These are phyloP conservation scores for Matsumyia berberina DNA, from an alignment of 2,888 invertebrate genomes.

Conservation along the genomic window DNA sequence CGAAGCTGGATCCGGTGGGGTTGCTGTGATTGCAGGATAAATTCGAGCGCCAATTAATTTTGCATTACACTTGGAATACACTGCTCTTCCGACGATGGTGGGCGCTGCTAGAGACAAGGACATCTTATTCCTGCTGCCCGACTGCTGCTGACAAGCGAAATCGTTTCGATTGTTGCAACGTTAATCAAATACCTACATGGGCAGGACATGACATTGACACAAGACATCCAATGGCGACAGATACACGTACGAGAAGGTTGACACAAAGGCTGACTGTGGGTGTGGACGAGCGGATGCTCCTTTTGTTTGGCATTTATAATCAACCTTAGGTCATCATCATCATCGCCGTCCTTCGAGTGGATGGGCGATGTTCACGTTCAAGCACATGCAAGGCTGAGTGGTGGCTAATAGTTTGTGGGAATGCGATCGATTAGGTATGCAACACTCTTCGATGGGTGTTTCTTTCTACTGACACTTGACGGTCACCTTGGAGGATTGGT, in stretches of 20 bases:
- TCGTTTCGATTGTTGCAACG: constrained; percentile 54
- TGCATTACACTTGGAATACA: constrained; percentile 62
- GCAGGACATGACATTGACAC: constrained; percentile 27
- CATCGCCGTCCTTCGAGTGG: not conserved
- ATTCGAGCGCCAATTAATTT: constrained; percentile 63
- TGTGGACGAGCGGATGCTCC: constrained; percentile 7
- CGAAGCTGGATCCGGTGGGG: not conserved
- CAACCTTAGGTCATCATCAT: constrained; percentile 20
- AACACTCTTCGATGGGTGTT: not conserved
- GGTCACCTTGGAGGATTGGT: constrained; percentile 6
- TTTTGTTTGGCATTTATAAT: constrained; percentile 26
- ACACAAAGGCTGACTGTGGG: constrained; percentile 37
- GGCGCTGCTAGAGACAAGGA: constrained; percentile 26
- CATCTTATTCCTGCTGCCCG: constrained; percentile 33
- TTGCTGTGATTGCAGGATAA: constrained; percentile 41
- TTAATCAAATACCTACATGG: constrained; percentile 24
- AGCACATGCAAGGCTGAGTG: not conserved
- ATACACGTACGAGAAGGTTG: constrained; percentile 9
- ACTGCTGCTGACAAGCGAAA: constrained; percentile 45
- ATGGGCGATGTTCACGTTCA: constrained; percentile 1
- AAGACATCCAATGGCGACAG: constrained; percentile 2
- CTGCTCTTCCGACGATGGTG: constrained; percentile 14
- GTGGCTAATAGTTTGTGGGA: constrained; percentile 5
- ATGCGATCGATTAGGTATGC: not conserved
- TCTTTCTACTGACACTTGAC: not conserved